phyloP scores from a whole-genome alignment of 2,888 invertebrate genomes.

The Pyrgus malvae region DNA sequence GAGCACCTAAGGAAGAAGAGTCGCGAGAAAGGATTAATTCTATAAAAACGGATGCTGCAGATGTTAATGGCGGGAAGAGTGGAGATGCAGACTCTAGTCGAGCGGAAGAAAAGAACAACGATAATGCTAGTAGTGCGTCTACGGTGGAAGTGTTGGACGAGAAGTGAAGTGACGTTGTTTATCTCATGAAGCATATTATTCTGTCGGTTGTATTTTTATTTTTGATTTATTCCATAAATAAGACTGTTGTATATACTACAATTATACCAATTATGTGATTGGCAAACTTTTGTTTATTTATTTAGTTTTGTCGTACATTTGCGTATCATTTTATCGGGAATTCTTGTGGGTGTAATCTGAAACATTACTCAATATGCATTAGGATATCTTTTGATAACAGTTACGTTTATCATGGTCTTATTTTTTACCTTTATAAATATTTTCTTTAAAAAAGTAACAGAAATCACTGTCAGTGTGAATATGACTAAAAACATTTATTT shows the following conservation, averaged over 20 bases:
- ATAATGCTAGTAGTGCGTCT: constrained; percentile 73
- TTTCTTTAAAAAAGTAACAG: no score
- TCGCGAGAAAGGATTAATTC: constrained; percentile 57
- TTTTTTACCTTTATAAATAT: no score
- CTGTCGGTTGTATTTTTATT: constrained; percentile 23
- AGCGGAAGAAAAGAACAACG: constrained; percentile 54
- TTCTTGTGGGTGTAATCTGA: not conserved
- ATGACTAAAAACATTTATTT: no score
- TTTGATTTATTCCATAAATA: constrained; percentile 5
- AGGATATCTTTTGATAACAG: not conserved
- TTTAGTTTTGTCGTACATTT: constrained; percentile 10
- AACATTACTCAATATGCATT: constrained; percentile 1
- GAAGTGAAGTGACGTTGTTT: constrained; percentile 47
- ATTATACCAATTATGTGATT: constrained; percentile 21
- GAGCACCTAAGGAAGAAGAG: constrained; percentile 43
- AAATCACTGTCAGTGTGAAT: no score
- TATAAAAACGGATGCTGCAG: constrained; percentile 58
- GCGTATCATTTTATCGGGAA: constrained; percentile 1
- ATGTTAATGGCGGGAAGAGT: constrained; percentile 36
- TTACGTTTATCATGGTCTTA: not conserved
- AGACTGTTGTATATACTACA: constrained; percentile 27
- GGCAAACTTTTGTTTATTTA: constrained; percentile 6
- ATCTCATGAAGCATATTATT: not conserved
- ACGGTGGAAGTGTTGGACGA: constrained; percentile 75
- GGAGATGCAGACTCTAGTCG: constrained; percentile 42